Evolutionary conservation across 1,140 invertebrate species (phyloP).

Genomic region (Lepidurus packardi): DNA sequence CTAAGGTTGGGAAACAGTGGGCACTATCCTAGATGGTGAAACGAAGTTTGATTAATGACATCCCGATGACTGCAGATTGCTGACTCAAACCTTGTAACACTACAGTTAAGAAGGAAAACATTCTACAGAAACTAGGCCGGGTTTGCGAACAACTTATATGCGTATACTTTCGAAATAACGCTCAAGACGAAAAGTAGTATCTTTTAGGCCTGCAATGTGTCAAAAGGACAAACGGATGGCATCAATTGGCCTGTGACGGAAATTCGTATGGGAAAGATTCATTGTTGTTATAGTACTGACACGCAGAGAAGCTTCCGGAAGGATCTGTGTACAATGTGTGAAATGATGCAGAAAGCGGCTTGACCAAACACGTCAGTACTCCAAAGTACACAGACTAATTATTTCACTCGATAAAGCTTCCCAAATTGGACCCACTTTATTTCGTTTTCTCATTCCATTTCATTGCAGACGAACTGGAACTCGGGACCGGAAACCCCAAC

Average conservation of each 20-base stretch:
- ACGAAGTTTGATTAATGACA: neutral
- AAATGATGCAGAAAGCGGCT: constrained; percentile 18
- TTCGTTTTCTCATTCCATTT: neutral
- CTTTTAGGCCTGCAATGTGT: neutral
- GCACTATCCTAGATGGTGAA: neutral
- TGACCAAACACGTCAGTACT: neutral
- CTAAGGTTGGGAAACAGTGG: neutral
- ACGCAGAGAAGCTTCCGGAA: neutral
- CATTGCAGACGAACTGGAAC: neutral
- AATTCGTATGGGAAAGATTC: neutral
- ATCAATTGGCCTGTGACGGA: neutral
- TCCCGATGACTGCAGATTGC: neutral
- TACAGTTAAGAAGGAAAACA: neutral
- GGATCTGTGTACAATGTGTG: neutral
- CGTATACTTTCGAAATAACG: too few relatives aligned
- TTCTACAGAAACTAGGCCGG: neutral
- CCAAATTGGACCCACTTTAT: neutral
- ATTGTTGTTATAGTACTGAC: neutral
- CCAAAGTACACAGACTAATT: constrained; percentile 8
- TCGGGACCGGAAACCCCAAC: neutral
- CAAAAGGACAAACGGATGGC: neutral
- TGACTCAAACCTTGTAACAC: neutral
- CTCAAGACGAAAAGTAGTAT: neutral
- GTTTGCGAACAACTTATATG: too few relatives aligned
- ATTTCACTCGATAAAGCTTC: constrained; percentile 12